A percentile compares a stretch with the other conserved stretches of the same genome.
Evolutionary conservation across 2,113 vertebrate species (phyloP).

Genomic region (Chaetorhynchus papuensis): DNA sequence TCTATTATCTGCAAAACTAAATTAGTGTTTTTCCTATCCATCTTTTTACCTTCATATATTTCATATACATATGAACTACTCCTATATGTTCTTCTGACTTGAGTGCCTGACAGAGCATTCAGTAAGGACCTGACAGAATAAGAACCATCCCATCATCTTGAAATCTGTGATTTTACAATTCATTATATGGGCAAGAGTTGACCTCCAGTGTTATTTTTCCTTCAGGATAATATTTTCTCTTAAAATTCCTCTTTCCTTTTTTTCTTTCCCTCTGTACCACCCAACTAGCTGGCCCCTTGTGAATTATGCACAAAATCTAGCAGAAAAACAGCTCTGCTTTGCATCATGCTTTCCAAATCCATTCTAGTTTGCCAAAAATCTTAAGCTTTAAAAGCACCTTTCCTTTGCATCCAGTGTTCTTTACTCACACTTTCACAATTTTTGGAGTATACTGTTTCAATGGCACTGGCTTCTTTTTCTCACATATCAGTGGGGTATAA

Average conservation of each 20-base stretch:
- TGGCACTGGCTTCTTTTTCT: slow-evolving; percentile 88
- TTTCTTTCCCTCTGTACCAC: background rate
- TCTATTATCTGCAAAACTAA: background rate
- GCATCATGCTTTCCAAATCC: background rate
- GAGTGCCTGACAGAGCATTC: background rate
- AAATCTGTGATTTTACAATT: background rate
- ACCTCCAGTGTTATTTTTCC: background rate
- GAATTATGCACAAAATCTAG: background rate
- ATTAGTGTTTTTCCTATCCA: background rate
- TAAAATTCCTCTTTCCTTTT: background rate
- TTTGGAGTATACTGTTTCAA: slow-evolving; percentile 89
- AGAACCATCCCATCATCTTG: background rate
- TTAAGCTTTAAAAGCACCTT: background rate
- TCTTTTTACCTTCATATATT: background rate
- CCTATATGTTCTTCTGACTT: background rate
- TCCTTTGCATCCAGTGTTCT: background rate
- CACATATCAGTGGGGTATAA: slow-evolving; percentile 76
- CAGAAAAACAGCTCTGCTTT: background rate
- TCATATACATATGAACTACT: background rate
- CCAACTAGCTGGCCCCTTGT: background rate
- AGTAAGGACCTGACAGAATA: background rate
- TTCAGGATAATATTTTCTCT: background rate
- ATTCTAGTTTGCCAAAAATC: background rate
- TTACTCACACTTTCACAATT: slow-evolving; percentile 92
- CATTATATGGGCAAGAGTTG: background rate